Conservation (phyloP, 2,113 vertebrate genomes). For the Nothocercus julius region DNA sequence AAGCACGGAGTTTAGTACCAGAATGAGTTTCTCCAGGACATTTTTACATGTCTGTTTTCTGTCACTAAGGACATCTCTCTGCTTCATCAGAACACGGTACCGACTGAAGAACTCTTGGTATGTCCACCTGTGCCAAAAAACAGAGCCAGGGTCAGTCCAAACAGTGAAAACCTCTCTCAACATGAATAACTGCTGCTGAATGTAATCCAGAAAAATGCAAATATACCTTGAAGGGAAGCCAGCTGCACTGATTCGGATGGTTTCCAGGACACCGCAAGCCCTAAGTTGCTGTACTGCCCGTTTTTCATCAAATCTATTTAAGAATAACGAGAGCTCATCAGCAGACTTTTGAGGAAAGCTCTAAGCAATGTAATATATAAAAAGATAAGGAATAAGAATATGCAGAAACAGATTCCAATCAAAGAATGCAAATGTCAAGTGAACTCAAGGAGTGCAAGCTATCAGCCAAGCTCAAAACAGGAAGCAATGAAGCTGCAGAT, state of each 20-base stretch:
- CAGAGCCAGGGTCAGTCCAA: not conserved
- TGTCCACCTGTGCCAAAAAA: constrained; percentile 87
- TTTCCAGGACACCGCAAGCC: constrained; percentile 96
- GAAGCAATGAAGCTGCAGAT: not conserved
- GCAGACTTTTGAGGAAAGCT: not conserved
- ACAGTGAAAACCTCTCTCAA: not conserved
- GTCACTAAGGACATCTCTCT: constrained; percentile 93
- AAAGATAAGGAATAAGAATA: not conserved
- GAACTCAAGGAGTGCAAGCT: not conserved
- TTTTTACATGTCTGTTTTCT: constrained; percentile 94
- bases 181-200: not conserved
- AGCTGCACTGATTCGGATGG: constrained; percentile 96
- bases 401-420: not conserved
- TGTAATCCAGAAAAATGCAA: not conserved
- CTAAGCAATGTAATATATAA: not conserved
- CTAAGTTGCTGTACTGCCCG: constrained; percentile 96
- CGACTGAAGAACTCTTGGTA: constrained; percentile 99
- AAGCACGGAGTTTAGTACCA: constrained; percentile 78
- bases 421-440: not conserved
- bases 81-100: constrained; percentile 97
- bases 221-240: constrained; percentile 95
- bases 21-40: constrained; percentile 93
- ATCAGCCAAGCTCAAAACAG: not conserved
- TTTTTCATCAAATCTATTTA: constrained; percentile 91
- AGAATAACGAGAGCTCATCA: not conserved